Conservation (phyloP, 2,113 vertebrate species). For the Xiphorhynchus elegans region DNA sequence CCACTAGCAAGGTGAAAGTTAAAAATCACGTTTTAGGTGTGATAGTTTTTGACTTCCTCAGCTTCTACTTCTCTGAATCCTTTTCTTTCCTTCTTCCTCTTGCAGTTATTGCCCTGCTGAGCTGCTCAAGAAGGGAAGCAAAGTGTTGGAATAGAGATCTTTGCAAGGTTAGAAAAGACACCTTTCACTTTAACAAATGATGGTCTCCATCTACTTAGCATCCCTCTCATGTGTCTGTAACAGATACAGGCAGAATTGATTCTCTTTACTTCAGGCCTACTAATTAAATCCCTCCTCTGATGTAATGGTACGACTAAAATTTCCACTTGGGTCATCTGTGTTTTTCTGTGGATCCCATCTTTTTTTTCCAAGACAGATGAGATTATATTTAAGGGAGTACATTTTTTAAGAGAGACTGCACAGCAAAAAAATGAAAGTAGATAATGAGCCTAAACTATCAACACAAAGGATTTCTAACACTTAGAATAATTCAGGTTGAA, state of each 20-base stretch:
- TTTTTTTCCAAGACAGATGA: background rate
- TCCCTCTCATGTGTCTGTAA: slow-evolving; percentile 65
- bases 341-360: background rate
- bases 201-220: slow-evolving; percentile 47
- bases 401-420: background rate
- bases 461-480: background rate
- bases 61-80: background rate
- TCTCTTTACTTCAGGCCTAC: slow-evolving; percentile 59
- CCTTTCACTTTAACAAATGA: slow-evolving; percentile 58
- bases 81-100: background rate
- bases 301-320: slow-evolving; percentile 52
- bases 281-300: slow-evolving; percentile 68
- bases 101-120: background rate
- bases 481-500: background rate
- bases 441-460: background rate
- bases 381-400: background rate
- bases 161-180: slow-evolving; percentile 67
- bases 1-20: background rate
- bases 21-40: background rate
- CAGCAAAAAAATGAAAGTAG: background rate
- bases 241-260: slow-evolving; percentile 71
- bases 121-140: background rate
- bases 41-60: background rate
- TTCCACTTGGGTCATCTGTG: slow-evolving; percentile 47
- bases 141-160: background rate